Percentiles rank a stretch among this genome's conserved stretches.
phyloP scores from a whole-genome alignment of 1,140 invertebrate species.

The Ylistrum balloti region DNA sequence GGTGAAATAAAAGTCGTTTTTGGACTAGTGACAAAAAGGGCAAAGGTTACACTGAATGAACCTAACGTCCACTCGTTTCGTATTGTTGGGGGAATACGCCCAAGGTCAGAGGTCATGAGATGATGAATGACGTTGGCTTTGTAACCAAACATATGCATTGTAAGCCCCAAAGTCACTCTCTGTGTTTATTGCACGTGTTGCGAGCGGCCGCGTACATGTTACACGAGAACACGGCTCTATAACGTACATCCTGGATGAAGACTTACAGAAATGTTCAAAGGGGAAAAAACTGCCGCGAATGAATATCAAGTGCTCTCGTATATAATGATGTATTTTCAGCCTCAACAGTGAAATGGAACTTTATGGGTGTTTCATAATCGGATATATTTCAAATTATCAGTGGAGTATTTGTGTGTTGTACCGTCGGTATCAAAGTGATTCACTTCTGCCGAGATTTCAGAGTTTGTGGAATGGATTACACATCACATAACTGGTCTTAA shows the following conservation, averaged over 20 bases:
- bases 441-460: background rate
- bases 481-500: background rate
- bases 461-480: constrained; percentile 26
- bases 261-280: constrained; percentile 39
- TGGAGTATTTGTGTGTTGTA: background rate
- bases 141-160: constrained; percentile 20
- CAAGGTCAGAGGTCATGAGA: background rate
- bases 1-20: background rate
- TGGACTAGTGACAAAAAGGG: constrained; percentile 6
- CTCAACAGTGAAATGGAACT: constrained; percentile 10
- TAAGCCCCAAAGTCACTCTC: constrained; percentile 15
- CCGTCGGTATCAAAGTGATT: background rate
- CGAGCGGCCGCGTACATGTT: background rate
- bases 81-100: background rate
- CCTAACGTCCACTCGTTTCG: background rate
- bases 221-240: constrained; percentile 2
- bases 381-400: constrained; percentile 36
- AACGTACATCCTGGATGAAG: background rate
- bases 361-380: constrained; percentile 17
- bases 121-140: constrained; percentile 4
- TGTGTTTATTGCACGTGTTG: constrained; percentile 34
- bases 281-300: background rate
- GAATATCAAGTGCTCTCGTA: background rate
- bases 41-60: background rate
- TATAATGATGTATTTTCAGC: background rate